phyloP scores from a whole-genome alignment of 2,888 invertebrate species.

The Netelia virgata region DNA sequence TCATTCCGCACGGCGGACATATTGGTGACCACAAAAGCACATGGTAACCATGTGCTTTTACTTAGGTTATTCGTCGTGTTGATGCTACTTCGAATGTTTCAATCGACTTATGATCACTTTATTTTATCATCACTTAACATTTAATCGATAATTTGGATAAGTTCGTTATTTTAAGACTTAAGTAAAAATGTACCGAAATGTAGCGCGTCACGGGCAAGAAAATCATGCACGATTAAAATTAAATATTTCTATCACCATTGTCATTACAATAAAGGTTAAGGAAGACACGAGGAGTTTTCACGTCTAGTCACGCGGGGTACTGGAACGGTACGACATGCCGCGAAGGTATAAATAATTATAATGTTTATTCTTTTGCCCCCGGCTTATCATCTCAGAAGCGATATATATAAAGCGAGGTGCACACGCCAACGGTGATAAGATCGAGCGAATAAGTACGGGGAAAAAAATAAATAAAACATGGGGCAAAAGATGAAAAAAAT shows the following conservation, averaged over 20 bases:
- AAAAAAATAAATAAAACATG: not conserved
- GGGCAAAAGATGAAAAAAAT: constrained; percentile 17
- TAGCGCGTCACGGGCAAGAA: not conserved
- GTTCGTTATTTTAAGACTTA: not conserved
- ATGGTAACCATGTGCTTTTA: constrained; percentile 69
- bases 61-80: constrained; percentile 51
- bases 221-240: not conserved
- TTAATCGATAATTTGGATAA: not conserved
- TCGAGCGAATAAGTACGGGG: not conserved
- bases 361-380: constrained; percentile 16
- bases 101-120: not conserved
- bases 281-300: too few relatives aligned
- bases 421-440: not conserved
- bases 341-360: not conserved
- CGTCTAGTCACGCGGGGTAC: constrained; percentile 24
- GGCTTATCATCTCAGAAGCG: constrained; percentile 18
- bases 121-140: not conserved
- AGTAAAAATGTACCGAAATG: not conserved
- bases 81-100: not conserved
- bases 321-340: not conserved
- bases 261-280: not conserved
- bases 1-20: constrained; percentile 73
- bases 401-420: not conserved
- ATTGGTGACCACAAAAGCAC: constrained; percentile 71
- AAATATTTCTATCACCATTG: not conserved